Evolutionary conservation across 2,888 invertebrate genomes (phyloP).

Genomic region (Euplagia quadripunctaria): DNA sequence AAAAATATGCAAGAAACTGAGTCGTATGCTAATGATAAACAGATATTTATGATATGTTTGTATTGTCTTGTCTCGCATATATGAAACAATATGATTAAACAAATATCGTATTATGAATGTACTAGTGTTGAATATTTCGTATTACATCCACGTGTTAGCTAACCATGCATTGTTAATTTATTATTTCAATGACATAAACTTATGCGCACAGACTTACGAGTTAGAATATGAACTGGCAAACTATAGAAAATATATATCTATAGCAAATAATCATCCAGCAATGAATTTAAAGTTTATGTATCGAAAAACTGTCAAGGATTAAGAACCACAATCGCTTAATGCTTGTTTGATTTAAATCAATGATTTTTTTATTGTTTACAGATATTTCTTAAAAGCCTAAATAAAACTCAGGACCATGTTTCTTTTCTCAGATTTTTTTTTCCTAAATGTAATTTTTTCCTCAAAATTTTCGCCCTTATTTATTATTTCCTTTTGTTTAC

Average conservation of each 20-base stretch:
- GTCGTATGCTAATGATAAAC: not conserved
- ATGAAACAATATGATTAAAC: not conserved
- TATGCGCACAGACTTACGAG: not conserved
- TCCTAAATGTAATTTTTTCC: no score
- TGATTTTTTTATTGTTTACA: no score
- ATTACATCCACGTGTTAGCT: constrained; percentile 9
- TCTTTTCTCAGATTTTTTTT: no score
- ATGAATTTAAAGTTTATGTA: no score
- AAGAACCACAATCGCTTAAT: no score
- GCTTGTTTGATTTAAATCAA: no score
- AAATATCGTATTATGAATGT: constrained; percentile 1
- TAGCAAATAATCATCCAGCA: not conserved
- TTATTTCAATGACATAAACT: constrained; percentile 4
- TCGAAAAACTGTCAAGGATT: no score
- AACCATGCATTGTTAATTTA: constrained; percentile 4
- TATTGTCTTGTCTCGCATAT: not conserved
- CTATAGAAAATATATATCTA: not conserved
- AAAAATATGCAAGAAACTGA: not conserved
- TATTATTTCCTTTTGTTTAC: not conserved
- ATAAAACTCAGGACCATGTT: no score
- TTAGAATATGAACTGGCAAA: not conserved
- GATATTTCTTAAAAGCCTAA: no score
- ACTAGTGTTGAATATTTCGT: not conserved
- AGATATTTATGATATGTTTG: not conserved
- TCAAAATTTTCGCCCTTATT: no score